phyloP scores from a whole-genome alignment of 2,797 vertebrate genomes.

The Cryptoprocta ferox region DNA sequence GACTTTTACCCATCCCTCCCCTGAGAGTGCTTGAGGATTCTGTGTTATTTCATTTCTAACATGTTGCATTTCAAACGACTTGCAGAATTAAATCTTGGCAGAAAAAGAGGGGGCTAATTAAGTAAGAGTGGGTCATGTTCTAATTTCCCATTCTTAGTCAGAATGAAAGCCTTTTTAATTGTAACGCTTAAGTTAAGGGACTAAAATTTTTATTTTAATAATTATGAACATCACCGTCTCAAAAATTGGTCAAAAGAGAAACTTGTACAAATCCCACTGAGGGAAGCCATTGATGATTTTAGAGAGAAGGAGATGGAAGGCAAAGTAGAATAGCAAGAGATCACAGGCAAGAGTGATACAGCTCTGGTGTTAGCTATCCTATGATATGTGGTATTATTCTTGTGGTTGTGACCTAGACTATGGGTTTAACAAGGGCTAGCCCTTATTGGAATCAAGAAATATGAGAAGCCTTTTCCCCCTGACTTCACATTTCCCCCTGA shows the following conservation, averaged over 20 bases:
- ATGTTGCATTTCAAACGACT: slow-evolving; percentile 68
- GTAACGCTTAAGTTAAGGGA: slow-evolving; percentile 66
- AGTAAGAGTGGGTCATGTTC: slow-evolving; percentile 70
- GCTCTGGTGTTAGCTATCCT: not conserved
- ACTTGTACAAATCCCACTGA: not conserved
- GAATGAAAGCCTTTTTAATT: slow-evolving; percentile 65
- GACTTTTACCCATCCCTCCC: slow-evolving; percentile 40
- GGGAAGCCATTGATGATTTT: not conserved
- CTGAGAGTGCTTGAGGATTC: slow-evolving; percentile 56
- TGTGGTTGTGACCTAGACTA: not conserved
- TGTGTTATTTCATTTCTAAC: slow-evolving; percentile 69
- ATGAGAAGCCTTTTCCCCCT: not conserved
- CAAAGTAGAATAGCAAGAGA: not conserved
- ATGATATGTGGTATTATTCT: not conserved
- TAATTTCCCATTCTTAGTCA: slow-evolving; percentile 70
- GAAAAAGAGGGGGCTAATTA: slow-evolving; percentile 69
- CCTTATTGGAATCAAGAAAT: not conserved
- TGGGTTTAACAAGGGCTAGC: not conserved
- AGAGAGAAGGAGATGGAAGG: not conserved
- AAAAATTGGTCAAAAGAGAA: slow-evolving; percentile 49
- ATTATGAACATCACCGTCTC: not conserved
- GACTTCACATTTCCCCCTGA: not conserved
- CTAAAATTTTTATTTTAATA: slow-evolving; percentile 69
- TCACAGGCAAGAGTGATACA: not conserved
- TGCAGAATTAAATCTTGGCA: slow-evolving; percentile 71